phyloP scores from a whole-genome alignment of 2,797 vertebrate genomes.

The Varecia variegata region DNA sequence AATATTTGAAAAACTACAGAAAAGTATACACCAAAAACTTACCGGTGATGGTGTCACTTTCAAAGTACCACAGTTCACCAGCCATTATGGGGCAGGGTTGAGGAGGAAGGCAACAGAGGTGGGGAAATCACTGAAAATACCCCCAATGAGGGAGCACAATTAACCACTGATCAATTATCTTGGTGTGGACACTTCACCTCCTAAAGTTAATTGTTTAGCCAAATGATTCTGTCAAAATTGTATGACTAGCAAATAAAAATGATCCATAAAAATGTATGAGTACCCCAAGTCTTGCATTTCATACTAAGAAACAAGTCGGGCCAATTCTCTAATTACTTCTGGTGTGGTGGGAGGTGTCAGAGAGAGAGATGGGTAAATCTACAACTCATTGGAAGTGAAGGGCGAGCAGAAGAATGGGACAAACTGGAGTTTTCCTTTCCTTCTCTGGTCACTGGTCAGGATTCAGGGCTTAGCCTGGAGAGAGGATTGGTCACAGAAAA shows the following conservation, averaged over 20 bases:
- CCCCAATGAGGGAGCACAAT: too few species aligned
- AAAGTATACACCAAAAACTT: background rate
- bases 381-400: background rate
- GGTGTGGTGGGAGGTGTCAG: background rate
- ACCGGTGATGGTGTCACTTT: background rate
- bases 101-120: too few species aligned
- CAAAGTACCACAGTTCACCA: fast-evolving
- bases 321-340: background rate
- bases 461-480: background rate
- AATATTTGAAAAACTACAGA: background rate
- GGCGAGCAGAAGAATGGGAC: too few species aligned
- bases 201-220: background rate
- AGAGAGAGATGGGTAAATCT: background rate
- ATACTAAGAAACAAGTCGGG: background rate
- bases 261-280: background rate
- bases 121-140: background rate
- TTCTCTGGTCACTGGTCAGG: background rate
- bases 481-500: background rate
- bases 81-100: too few species aligned
- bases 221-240: background rate
- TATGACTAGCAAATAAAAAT: background rate
- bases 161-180: background rate
- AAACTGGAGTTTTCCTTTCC: background rate
- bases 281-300: background rate
- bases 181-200: background rate